Evolutionary conservation across 2,888 invertebrate genomes (phyloP).

Genomic region (Clitarchus hookeri): DNA sequence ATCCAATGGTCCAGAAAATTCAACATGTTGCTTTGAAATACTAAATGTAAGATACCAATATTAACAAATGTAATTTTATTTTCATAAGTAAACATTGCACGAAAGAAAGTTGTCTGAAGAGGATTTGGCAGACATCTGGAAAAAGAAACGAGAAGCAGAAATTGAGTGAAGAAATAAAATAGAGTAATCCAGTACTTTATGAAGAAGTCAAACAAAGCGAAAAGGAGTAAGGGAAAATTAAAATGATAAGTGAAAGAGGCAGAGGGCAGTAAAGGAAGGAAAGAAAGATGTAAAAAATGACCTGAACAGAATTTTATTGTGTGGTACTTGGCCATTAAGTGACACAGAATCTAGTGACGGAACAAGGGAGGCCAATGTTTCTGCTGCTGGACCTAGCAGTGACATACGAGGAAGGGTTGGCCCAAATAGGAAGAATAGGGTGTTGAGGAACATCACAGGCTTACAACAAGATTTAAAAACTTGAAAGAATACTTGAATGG

Average conservation of each 20-base stretch:
- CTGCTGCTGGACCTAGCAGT: too few relatives aligned
- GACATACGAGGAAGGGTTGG: not conserved
- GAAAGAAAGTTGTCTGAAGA: not conserved
- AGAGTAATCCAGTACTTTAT: too few relatives aligned
- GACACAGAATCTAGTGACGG: not conserved
- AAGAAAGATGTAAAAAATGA: not conserved
- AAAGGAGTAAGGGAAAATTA: not conserved
- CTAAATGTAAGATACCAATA: not conserved
- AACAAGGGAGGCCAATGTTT: not conserved
- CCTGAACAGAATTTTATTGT: too few relatives aligned
- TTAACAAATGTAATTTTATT: not conserved
- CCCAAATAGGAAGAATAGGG: not conserved
- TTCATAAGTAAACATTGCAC: not conserved
- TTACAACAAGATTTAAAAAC: not conserved
- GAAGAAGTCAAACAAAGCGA: too few relatives aligned
- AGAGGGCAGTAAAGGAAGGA: not conserved
- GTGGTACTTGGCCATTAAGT: not conserved
- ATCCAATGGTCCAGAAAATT: not conserved
- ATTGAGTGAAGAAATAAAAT: too few relatives aligned
- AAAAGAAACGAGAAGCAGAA: slow-evolving; percentile 5
- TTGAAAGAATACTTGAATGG: not conserved
- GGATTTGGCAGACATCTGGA: not conserved
- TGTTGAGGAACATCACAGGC: not conserved
- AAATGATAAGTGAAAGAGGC: not conserved
- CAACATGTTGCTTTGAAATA: not conserved